phyloP scores from a whole-genome alignment of 2,888 invertebrate genomes.

The Protophormia terraenovae region DNA sequence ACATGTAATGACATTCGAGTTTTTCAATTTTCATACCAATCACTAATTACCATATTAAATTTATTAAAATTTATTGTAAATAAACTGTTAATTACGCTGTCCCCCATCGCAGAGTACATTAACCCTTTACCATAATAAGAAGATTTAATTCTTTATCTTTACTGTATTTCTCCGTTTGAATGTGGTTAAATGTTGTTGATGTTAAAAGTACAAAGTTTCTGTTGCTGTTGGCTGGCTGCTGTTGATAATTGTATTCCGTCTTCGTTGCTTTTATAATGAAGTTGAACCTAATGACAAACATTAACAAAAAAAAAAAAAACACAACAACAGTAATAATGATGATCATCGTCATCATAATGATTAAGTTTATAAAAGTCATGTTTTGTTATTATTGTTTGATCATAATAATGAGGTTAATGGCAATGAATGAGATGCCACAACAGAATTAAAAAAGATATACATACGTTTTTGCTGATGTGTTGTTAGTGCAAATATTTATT shows the following conservation, averaged over 20 bases:
- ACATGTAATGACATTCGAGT: no score
- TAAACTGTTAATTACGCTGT: no score
- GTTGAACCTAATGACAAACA: slow-evolving; percentile 15
- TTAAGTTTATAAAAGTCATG: not conserved
- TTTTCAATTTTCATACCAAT: no score
- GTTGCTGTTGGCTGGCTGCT: not conserved
- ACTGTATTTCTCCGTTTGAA: not conserved
- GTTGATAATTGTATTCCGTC: not conserved
- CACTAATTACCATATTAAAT: no score
- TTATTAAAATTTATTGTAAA: no score
- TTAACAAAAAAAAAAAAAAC: not conserved
- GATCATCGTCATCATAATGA: not conserved
- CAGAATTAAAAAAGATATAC: slow-evolving; percentile 25
- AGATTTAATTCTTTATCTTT: not conserved
- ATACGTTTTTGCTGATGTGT: not conserved
- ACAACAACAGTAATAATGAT: not conserved
- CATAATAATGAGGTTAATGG: slow-evolving; percentile 66
- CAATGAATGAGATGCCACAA: slow-evolving; percentile 55
- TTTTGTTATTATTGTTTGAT: slow-evolving; percentile 38
- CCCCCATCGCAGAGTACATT: no score
- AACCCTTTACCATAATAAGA: no score
- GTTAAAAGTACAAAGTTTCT: slow-evolving; percentile 7
- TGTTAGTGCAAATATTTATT: not conserved
- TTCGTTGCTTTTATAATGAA: not conserved
- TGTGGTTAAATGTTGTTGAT: not conserved